Conservation (phyloP, 2,888 invertebrate genomes). For the Monopis laevigella region DNA sequence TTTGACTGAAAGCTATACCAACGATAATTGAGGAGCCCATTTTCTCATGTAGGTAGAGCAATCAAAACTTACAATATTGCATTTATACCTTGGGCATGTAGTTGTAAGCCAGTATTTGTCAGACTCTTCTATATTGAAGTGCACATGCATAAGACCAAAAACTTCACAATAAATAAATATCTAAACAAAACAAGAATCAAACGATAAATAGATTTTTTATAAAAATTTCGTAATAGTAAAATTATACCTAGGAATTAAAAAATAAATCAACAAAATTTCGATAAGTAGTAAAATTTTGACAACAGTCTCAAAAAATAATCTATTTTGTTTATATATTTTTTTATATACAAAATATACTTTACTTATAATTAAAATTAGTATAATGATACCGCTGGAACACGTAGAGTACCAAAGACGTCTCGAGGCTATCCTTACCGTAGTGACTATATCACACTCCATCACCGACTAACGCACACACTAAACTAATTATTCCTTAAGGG, state of each 20-base stretch:
- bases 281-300: conserved; percentile 44
- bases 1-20: no score
- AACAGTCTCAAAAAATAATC: conserved; percentile 63
- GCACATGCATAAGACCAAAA: no score
- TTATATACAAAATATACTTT: conserved; percentile 53
- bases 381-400: no score
- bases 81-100: no score
- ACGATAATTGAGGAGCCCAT: no score
- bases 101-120: no score
- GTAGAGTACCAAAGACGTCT: no score
- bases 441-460: conserved; percentile 8
- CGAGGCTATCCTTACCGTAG: neutral
- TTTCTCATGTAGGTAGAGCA: no score
- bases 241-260: conserved; percentile 22
- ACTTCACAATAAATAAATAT: no score
- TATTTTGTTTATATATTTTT: conserved; percentile 25
- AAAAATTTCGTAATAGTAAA: conserved; percentile 47
- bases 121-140: no score
- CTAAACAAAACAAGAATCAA: neutral
- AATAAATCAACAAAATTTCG: conserved; percentile 38
- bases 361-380: conserved; percentile 21
- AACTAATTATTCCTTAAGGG: neutral
- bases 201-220: conserved; percentile 29
- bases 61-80: no score
- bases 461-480: neutral